These are phyloP conservation scores for Montipora efflorescens DNA, from an alignment of 64 coral and sea anemone species.

Conservation along the genomic window DNA sequence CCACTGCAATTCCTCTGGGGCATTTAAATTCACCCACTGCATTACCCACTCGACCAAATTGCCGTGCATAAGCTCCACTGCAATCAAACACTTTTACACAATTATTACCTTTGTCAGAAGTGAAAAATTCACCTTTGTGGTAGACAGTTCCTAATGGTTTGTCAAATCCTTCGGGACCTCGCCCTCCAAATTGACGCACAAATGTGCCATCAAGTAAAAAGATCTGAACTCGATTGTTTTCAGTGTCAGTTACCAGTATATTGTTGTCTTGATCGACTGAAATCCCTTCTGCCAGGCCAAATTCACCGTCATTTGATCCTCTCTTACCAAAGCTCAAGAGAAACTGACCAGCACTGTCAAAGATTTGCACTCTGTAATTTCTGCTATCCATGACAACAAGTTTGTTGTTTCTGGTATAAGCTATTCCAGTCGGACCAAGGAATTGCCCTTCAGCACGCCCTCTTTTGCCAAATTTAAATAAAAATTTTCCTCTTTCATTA, in stretches of 20 bases:
- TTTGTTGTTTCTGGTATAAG: constrained; percentile 64
- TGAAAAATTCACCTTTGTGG: constrained; percentile 82
- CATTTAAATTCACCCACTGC: constrained; percentile 79
- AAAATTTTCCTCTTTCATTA: constrained; percentile 72
- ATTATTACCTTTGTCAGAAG: constrained; percentile 81
- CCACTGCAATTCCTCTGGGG: constrained; percentile 84
- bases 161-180: constrained; percentile 90
- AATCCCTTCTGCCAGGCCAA: constrained; percentile 74
- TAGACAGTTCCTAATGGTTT: constrained; percentile 75
- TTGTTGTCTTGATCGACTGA: constrained; percentile 79
- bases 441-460: constrained; percentile 74
- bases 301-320: constrained; percentile 77
- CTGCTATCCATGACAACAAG: constrained; percentile 88
- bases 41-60: constrained; percentile 86
- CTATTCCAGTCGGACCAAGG: constrained; percentile 78
- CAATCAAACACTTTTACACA: constrained; percentile 94
- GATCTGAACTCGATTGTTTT: constrained; percentile 89
- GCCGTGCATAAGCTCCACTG: constrained; percentile 80
- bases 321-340: constrained; percentile 75
- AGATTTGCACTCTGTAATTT: constrained; percentile 85
- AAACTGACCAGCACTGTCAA: constrained; percentile 78
- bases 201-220: constrained; percentile 85
- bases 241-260: constrained; percentile 87
- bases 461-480: constrained; percentile 90
- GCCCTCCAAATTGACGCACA: constrained; percentile 78